Evolutionary conservation across 2,113 vertebrate genomes (phyloP).

Genomic region (Vulpes ferrilata): DNA sequence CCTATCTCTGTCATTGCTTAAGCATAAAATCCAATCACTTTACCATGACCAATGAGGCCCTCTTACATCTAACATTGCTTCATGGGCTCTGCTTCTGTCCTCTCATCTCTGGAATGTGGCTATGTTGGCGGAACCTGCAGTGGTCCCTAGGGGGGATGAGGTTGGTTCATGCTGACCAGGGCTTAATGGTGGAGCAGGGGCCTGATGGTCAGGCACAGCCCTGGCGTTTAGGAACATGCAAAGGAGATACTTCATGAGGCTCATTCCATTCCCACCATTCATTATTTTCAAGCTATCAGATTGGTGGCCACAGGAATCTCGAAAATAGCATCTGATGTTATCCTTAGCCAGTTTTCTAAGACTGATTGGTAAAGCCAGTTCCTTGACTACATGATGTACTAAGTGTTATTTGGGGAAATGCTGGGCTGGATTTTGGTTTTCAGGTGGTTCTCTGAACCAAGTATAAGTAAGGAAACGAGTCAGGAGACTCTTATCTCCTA

Average conservation of each 20-base stretch:
- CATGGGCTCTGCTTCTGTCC: background rate
- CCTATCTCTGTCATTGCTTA: background rate
- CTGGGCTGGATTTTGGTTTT: background rate
- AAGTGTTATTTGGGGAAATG: background rate
- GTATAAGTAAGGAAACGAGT: background rate
- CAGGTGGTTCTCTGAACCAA: background rate
- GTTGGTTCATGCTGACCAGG: background rate
- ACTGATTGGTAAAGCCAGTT: background rate
- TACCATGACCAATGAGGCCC: background rate
- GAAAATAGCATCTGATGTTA: background rate
- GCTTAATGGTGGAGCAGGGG: accelerated
- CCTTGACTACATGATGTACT: too few relatives aligned
- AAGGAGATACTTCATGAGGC: too few relatives aligned
- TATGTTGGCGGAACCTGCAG: background rate
- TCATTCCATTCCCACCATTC: background rate
- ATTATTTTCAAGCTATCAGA: background rate
- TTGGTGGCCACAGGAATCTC: background rate
- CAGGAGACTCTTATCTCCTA: background rate
- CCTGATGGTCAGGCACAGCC: background rate
- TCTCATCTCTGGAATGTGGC: background rate
- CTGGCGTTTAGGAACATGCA: background rate
- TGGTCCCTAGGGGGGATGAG: accelerated
- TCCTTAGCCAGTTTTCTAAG: background rate
- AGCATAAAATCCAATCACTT: background rate
- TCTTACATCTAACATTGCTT: background rate